Evolutionary conservation across 1,140 invertebrate species (phyloP), one percentile per base, ranked within the genome.

Genomic region (Drosophila gunungcola): DNA sequence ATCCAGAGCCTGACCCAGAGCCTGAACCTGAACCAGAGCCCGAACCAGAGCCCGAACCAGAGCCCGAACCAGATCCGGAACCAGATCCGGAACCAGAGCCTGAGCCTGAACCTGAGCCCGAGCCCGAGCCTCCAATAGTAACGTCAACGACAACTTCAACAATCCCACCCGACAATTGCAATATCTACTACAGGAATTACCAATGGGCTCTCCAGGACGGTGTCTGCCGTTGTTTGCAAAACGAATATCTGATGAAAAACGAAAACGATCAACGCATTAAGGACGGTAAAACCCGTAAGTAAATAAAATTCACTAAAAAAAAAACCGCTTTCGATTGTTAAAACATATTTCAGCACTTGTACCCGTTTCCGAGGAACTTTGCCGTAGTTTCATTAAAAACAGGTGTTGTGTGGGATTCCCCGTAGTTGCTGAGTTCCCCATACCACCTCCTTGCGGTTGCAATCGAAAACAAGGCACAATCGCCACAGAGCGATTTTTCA

Each of bases 391-490:
- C 7, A 69, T 72, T 13, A 53, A 51, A 16, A 21, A 6, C 0
- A 51, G 42, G n/a, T 72, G 68, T 21, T 10, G 51, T 1, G 6
- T 3, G n/a, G 32, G 32, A 4, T 10, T 27, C n/a, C 63, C 52
- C 4, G 68, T 72, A 2, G 45, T 49, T 2, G 68, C 68, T 3
- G 13, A 43, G 7, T 72, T 72, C 21, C 68, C 68, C 12, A 49
- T 72, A 3, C 51, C 68, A 34, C 42, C 68, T 42, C 4, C 52
- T 2, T 72, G 68, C 32, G 68, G 68, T 0, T 72, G 68, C 68
- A 72, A 72, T 25, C 5, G 63, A 21, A 68, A 68, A 10, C 36
- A 16, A 51, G 68, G 68, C 56, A 57, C 68, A 0, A 67, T 69
- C 0, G 43, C 12, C 13, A 51, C 53, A 7, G 7, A 68, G 38